phyloP scores from a whole-genome alignment of 2,113 vertebrate genomes.

The Xenopus borealis region DNA sequence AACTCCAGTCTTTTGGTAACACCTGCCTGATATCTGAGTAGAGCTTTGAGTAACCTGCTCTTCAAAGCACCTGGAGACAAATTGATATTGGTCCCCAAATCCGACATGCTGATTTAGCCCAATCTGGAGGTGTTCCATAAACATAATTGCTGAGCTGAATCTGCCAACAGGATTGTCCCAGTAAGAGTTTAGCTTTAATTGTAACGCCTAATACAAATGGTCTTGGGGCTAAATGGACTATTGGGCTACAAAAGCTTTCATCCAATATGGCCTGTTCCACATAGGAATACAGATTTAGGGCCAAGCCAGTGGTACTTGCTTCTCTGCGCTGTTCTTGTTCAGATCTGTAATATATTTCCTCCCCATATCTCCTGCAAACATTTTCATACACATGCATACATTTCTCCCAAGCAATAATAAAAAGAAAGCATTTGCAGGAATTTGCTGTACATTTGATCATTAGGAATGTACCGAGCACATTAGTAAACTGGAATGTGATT shows the following conservation, averaged over 20 bases:
- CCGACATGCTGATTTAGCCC: conserved; percentile 26
- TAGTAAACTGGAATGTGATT: conserved; percentile 32
- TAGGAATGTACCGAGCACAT: conserved; percentile 10
- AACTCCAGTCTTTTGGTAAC: conserved; percentile 11
- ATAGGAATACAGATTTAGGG: no score
- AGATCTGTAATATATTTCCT: background rate
- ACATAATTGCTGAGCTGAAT: conserved; percentile 6
- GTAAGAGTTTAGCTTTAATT: background rate
- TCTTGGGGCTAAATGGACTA: background rate
- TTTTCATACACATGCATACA: background rate
- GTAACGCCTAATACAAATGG: background rate
- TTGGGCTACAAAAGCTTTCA: background rate
- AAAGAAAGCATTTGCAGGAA: background rate
- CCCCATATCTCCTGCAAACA: background rate
- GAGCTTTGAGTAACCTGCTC: background rate
- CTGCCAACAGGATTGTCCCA: conserved; percentile 1
- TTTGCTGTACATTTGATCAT: conserved; percentile 43
- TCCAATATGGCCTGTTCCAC: background rate
- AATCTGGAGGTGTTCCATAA: conserved; percentile 1
- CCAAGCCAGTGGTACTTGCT: background rate
- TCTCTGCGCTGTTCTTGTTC: background rate
- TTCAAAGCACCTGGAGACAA: conserved; percentile 29
- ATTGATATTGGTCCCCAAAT: conserved; percentile 24
- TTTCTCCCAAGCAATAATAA: background rate
- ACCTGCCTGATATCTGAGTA: conserved; percentile 42